Evolutionary conservation across 2,888 invertebrate species (phyloP).

Genomic region (Athalia cordata): DNA sequence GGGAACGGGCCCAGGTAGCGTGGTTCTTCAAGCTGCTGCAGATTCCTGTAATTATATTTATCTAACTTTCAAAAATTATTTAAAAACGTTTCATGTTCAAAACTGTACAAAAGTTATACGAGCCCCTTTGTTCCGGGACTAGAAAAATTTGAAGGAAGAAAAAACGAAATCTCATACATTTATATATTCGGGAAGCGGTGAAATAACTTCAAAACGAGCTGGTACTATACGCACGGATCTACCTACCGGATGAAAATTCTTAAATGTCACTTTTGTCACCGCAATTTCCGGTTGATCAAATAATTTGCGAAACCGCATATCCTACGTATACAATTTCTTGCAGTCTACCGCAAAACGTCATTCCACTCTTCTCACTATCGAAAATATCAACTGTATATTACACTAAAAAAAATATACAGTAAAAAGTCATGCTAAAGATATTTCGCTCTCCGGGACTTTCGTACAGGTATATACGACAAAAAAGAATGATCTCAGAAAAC

Average conservation of each 20-base stretch:
- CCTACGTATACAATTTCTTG: background rate
- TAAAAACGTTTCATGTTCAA: no score
- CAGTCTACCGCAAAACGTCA: background rate
- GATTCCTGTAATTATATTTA: no score
- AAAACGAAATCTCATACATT: background rate
- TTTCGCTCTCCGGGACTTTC: no score
- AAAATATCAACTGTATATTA: no score
- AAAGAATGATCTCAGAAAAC: background rate
- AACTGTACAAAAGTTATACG: background rate
- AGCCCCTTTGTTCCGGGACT: no score
- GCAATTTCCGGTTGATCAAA: conserved; percentile 17
- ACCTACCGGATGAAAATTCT: conserved; percentile 36
- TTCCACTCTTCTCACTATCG: background rate
- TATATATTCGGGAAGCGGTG: conserved; percentile 25
- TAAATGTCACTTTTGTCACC: conserved; percentile 39
- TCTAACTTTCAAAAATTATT: no score
- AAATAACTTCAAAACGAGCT: conserved; percentile 10
- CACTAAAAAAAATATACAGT: no score
- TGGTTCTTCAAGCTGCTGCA: no score
- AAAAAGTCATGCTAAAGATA: no score
- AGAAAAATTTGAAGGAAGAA: background rate
- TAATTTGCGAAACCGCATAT: conserved; percentile 7
- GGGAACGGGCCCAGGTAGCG: no score
- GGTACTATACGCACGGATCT: background rate
- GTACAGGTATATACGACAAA: background rate